A percentile compares a stretch with the other conserved stretches of the same genome.
These are phyloP conservation scores for Drosophila kuntzei DNA, from an alignment of 2,888 invertebrate species.

Conservation along the genomic window DNA sequence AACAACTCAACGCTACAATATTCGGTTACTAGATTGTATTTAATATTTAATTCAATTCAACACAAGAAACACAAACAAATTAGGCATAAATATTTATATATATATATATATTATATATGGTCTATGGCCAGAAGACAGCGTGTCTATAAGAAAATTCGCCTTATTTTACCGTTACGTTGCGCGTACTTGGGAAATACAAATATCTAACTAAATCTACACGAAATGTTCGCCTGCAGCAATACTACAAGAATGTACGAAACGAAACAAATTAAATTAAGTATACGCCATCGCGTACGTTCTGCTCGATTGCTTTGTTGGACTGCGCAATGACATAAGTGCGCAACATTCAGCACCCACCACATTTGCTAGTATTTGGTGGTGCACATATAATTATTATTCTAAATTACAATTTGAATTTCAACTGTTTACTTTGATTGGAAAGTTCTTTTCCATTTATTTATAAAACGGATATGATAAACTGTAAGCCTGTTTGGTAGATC, in stretches of 20 bases:
- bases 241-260: constrained; percentile 60
- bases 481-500: background rate
- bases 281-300: constrained; percentile 55
- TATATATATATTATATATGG: constrained; percentile 12
- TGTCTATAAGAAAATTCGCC: constrained; percentile 27
- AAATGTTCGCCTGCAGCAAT: constrained; percentile 41
- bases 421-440: background rate
- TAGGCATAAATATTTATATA: constrained; percentile 28
- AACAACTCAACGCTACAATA: constrained; percentile 67
- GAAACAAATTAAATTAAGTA: constrained; percentile 79
- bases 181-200: constrained; percentile 67
- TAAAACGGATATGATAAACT: background rate
- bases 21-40: constrained; percentile 41
- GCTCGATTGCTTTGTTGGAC: constrained; percentile 30
- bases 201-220: constrained; percentile 68
- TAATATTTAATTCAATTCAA: constrained; percentile 28
- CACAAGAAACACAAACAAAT: constrained; percentile 54
- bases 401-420: background rate
- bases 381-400: constrained; percentile 12
- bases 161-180: constrained; percentile 43
- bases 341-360: constrained; percentile 21
- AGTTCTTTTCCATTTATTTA: too few relatives aligned
- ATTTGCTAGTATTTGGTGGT: constrained; percentile 2
- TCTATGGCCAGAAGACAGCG: constrained; percentile 51
- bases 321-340: constrained; percentile 69